Base-by-base conservation (phyloP, 2,888 invertebrate species). In the Cantharis lateralis region DNA sequence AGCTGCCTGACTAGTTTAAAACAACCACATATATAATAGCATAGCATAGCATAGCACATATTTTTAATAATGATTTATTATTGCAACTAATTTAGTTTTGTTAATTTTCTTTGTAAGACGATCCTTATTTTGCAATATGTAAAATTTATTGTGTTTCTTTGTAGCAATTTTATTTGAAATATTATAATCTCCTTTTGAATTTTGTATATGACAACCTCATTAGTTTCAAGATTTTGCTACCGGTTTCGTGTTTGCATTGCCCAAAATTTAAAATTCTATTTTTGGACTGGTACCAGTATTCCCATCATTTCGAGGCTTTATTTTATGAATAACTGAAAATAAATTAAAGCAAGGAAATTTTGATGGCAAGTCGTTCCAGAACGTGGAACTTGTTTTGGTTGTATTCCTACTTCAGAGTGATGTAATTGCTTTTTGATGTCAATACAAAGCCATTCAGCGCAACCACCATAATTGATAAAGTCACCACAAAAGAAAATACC, bases 1-100 rank as follows among this genome's bases (percentile, higher is more conserved):
- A 81, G 80, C 76, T 62, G 81, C 76, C 68, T 73, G 79, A 80
- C 81, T 73, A 78, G 81, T 81, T 81, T 74, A 68, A 63, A 75
- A 71, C 75, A 71, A 70, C 81, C 70, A 71, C 74, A 80, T 76
- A 76, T 69, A 71, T 4, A 24, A 24, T 24, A 24, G 20, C 1
- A 24, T 24, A 24, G n/a, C n/a, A 20, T 20, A 78, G 74, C 76
- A 76, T 76, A 79, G 79, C 73, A 62, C 72, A 78, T 77, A 75
- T 75, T 79, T 80, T 76, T 75, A 75, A 72, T 76, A 76, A 73
- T 76, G 71, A 48, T 71, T 74, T 77, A 74, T 77, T 71, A 71
- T 70, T 62, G 20, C 66, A 70, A 74, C 70, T 74, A 74, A 74
- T 74, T 66, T 70, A 70, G 48, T 48, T 48, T n/a, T 48, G 48